Base-by-base conservation (phyloP, 2,797 vertebrate species). In the Anas bernieri region DNA sequence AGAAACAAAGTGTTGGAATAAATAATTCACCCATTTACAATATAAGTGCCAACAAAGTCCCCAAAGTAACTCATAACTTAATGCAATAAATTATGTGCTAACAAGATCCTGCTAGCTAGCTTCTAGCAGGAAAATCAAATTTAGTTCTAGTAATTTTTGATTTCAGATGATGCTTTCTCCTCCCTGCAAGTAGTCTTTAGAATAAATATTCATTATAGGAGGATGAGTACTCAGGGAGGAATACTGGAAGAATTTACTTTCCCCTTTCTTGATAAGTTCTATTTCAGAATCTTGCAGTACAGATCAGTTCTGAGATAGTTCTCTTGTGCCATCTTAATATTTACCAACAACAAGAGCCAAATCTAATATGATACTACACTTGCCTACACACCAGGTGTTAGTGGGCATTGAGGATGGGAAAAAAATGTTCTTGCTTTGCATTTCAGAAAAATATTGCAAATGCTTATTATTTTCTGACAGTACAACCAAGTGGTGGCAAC, bases 1-100 rank as follows among this genome's bases (percentile, higher is more conserved):
- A 70, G 59, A 77, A 94, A 92, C 22, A 73, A 94, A 88, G 46
- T 55, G 25, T 88, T 92, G 52, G 37, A 90, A 88, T 88, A 88
- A 92, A 93, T 94, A 84, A 83, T 75, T 82, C 67, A 55, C 37
- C 46, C 14, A 7, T 82, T 88, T 93, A 67, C 46, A 70, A 16
- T 31, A 14, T 81, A 73, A 68, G 18, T 61, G 12, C 33, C 43
- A 81, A 43, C 4, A 88, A 82, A 74, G 82, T 80, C 39, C 28
- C 43, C 5, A 15, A 43, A 90, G 35, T 82, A 88, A 79, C n/a
- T 30, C 33, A 59, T 66, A 88, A 41, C n/a, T 83, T 78, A 86
- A 75, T 88, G 22, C 7, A 82, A 61, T 82, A 79, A 73, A 73
- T 52, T 74, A 50, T 63, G 11, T 41, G 14, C 16, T 91, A 90